Conservation (phyloP, 2,797 vertebrate species). For the Kryptolebias ocellatus region DNA sequence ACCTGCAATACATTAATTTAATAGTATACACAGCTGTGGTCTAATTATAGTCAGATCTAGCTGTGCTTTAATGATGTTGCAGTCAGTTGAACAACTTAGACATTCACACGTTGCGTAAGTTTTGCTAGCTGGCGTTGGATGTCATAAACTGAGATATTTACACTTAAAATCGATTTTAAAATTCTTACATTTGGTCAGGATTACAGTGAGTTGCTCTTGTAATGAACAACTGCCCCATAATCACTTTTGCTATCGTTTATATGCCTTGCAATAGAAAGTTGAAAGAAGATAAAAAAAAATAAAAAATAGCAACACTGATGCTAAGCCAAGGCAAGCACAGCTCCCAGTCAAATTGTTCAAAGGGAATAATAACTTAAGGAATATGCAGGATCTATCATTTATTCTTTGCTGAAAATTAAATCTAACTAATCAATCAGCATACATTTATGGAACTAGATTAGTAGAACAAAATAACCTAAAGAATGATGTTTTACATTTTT, state of each 20-base stretch:
- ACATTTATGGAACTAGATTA: too few relatives aligned
- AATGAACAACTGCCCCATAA: background rate
- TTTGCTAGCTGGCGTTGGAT: background rate
- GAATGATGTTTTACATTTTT: too few relatives aligned
- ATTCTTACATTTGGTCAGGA: background rate
- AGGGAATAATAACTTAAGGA: too few relatives aligned
- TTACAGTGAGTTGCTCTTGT: background rate
- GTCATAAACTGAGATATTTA: background rate
- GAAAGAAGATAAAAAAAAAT: too few relatives aligned
- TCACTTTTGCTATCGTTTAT: background rate
- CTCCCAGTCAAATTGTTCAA: too few relatives aligned
- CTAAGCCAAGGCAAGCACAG: too few relatives aligned
- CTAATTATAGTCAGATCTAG: background rate
- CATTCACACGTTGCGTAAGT: background rate
- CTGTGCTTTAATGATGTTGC: background rate
- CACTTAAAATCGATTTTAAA: background rate
- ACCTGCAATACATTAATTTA: background rate
- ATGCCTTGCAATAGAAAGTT: too few relatives aligned
- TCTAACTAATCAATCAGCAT: too few relatives aligned
- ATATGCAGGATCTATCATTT: too few relatives aligned
- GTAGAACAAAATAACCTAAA: too few relatives aligned
- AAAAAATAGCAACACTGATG: too few relatives aligned
- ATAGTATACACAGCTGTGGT: background rate
- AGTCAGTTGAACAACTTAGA: background rate
- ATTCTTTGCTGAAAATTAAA: too few relatives aligned